These are phyloP conservation scores for Tipula vernalis DNA, from an alignment of 2,888 invertebrate species.

Conservation along the genomic window DNA sequence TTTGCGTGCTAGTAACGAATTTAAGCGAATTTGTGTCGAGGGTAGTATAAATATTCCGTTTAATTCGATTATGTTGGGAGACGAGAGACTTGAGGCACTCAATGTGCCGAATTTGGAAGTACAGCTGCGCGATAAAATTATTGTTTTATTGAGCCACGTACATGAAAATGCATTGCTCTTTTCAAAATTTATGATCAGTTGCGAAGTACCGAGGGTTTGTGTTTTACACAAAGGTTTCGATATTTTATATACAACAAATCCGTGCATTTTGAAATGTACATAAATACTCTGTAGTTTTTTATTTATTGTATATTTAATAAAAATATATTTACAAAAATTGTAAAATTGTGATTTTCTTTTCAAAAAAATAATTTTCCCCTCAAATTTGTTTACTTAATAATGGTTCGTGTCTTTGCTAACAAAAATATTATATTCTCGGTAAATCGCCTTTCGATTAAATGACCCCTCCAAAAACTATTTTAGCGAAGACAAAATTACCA, in stretches of 20 bases:
- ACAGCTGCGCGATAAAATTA: slow-evolving; percentile 46
- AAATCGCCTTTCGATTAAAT: too few species aligned
- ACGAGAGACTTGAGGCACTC: slow-evolving; percentile 54
- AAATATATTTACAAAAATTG: neutral
- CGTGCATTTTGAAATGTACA: slow-evolving; percentile 33
- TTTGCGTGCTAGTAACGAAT: slow-evolving; percentile 43
- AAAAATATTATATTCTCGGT: neutral
- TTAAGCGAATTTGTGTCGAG: slow-evolving; percentile 61
- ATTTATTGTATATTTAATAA: neutral
- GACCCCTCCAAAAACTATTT: neutral
- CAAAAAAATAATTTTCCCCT: neutral
- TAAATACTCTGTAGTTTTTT: neutral
- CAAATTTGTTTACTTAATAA: neutral
- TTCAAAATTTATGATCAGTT: slow-evolving; percentile 70
- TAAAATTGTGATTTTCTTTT: neutral
- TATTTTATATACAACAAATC: slow-evolving; percentile 54
- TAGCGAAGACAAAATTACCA: neutral
- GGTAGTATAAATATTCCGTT: slow-evolving; percentile 84
- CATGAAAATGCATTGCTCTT: slow-evolving; percentile 73
- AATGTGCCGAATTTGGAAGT: slow-evolving; percentile 48
- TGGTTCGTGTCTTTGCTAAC: neutral
- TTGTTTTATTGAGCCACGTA: slow-evolving; percentile 67
- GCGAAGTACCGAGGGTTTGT: slow-evolving; percentile 67
- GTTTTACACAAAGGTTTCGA: slow-evolving; percentile 79
- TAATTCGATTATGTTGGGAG: slow-evolving; percentile 59